Conservation (phyloP, 2,113 vertebrate genomes). For the Ornithorhynchus anatinus region DNA sequence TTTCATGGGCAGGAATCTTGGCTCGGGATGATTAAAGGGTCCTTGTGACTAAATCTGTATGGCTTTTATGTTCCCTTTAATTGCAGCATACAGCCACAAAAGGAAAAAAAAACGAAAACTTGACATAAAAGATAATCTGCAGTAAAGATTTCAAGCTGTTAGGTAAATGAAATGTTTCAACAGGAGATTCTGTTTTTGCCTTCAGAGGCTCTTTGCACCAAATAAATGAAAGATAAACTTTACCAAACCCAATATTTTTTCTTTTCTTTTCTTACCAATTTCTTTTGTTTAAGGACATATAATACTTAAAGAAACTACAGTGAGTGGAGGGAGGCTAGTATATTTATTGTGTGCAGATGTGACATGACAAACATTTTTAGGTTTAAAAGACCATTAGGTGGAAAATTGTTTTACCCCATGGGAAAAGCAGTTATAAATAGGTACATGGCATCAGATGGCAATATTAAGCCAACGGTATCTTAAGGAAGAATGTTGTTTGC, state of each 20-base stretch:
- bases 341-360: not conserved
- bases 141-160: constrained; percentile 50
- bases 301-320: not conserved
- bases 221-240: constrained; percentile 49
- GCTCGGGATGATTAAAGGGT: constrained; percentile 21
- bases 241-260: constrained; percentile 33
- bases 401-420: not conserved
- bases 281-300: not conserved
- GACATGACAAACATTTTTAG: not conserved
- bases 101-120: not conserved
- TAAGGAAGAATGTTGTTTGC: too few relatives aligned
- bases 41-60: constrained; percentile 4
- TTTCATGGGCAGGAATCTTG: constrained; percentile 1
- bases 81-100: constrained; percentile 12
- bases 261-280: not conserved
- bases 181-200: constrained; percentile 7
- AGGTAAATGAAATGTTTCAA: constrained; percentile 52
- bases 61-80: constrained; percentile 48
- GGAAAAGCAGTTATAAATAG: not conserved
- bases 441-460: too few relatives aligned
- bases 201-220: constrained; percentile 20
- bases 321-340: too few relatives aligned
- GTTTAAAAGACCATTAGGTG: not conserved
- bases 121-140: not conserved
- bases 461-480: not conserved